phyloP scores from a whole-genome alignment of 1,140 invertebrate genomes.

The Homalodisca vitripennis region DNA sequence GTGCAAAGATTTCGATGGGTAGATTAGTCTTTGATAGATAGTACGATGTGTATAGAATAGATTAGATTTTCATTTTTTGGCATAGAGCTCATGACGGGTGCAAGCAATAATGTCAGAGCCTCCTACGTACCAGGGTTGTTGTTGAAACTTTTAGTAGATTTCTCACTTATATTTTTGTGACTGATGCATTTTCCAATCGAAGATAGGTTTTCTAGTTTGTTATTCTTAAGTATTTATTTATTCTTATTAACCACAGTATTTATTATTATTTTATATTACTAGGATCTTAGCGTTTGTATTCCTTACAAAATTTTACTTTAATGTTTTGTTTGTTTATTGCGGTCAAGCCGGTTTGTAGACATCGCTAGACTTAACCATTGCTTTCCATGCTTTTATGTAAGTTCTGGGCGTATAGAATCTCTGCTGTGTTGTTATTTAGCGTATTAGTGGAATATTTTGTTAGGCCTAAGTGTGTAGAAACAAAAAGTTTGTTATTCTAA shows the following conservation, averaged over 20 bases:
- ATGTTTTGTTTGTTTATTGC: background rate
- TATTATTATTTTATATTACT: background rate
- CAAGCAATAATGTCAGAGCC: constrained; percentile 13
- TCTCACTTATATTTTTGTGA: constrained; percentile 21
- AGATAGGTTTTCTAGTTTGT: background rate
- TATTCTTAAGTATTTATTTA: constrained; percentile 25
- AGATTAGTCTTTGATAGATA: constrained; percentile 16
- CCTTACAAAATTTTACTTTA: background rate
- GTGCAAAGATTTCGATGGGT: background rate
- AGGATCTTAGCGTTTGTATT: background rate
- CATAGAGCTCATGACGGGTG: constrained; percentile 1
- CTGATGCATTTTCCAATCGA: constrained; percentile 19
- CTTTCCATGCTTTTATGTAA: constrained; percentile 1
- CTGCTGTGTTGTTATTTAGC: background rate
- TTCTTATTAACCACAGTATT: constrained; percentile 8
- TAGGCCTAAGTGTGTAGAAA: background rate
- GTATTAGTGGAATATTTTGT: background rate
- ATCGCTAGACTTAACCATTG: background rate
- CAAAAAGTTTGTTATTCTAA: background rate
- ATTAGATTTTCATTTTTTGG: constrained; percentile 13
- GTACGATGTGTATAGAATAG: constrained; percentile 14
- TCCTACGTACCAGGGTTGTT: constrained; percentile 17
- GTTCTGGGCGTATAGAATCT: background rate
- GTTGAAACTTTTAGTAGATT: background rate
- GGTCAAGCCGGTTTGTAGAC: background rate